Evolutionary conservation across 2,888 invertebrate species (phyloP).

Genomic region (Hermaeophaga mercurialis): DNA sequence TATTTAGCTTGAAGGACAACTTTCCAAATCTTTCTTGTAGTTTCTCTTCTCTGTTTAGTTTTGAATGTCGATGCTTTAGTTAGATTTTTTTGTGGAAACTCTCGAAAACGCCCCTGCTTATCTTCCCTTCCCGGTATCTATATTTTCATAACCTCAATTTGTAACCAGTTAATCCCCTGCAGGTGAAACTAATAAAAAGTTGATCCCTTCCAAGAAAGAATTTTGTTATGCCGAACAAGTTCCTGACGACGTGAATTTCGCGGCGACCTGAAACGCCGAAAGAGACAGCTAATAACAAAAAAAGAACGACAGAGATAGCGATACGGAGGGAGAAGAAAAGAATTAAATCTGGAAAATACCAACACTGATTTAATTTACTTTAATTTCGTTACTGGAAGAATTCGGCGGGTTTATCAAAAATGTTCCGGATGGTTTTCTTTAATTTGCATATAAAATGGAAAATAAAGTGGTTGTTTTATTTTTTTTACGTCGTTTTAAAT

Average conservation of each 20-base stretch:
- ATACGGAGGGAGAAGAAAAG: slow-evolving; percentile 6
- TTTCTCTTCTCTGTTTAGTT: too few species aligned
- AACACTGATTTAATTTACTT: slow-evolving; percentile 38
- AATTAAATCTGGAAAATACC: slow-evolving; percentile 38
- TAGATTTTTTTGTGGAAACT: too few species aligned
- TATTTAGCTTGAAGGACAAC: too few species aligned
- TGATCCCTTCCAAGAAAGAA: slow-evolving; percentile 26
- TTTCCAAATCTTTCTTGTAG: too few species aligned
- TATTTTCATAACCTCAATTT: slow-evolving; percentile 25
- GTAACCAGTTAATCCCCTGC: slow-evolving; percentile 23
- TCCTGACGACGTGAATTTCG: slow-evolving; percentile 32
- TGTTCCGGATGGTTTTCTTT: too few species aligned
- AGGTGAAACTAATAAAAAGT: slow-evolving; percentile 32
- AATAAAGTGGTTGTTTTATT: too few species aligned
- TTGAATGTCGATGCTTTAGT: too few species aligned
- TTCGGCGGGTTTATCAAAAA: too few species aligned
- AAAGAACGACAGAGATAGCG: not conserved
- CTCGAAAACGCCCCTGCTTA: not conserved
- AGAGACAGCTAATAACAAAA: not conserved
- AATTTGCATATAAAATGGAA: too few species aligned
- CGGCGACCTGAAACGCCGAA: not conserved
- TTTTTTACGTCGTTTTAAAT: too few species aligned
- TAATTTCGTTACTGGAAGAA: slow-evolving; percentile 24
- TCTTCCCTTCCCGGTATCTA: not conserved
- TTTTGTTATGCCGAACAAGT: slow-evolving; percentile 40